phyloP scores from a whole-genome alignment of 2,888 invertebrate genomes.

The Synanthedon tipuliformis region DNA sequence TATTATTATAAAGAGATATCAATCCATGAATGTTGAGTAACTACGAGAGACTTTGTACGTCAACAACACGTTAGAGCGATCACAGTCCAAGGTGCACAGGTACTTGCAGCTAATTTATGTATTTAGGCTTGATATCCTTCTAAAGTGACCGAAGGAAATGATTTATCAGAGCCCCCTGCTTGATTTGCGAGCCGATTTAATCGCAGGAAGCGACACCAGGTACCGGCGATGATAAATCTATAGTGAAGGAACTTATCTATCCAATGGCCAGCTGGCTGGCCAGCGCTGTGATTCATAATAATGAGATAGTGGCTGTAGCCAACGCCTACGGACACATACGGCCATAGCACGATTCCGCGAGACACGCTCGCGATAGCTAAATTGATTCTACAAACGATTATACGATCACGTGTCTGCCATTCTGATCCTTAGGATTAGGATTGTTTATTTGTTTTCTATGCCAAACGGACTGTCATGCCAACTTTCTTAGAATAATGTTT shows the following conservation, averaged over 20 bases:
- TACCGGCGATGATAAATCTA: conserved; percentile 32
- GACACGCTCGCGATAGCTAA: not conserved
- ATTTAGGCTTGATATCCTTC: conserved; percentile 10
- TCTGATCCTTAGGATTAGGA: too few species aligned
- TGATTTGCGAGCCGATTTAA: conserved; percentile 60
- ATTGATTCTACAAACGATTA: not conserved
- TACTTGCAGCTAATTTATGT: not conserved
- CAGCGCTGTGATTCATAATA: conserved; percentile 51
- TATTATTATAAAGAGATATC: too few species aligned
- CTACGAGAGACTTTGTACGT: too few species aligned
- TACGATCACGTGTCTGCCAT: not conserved
- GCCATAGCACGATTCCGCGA: not conserved
- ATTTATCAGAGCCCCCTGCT: conserved; percentile 49
- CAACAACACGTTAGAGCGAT: too few species aligned
- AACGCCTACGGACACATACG: not conserved
- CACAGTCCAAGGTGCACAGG: too few species aligned
- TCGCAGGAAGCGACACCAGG: conserved; percentile 56
- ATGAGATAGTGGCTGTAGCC: conserved; percentile 21
- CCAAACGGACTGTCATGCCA: too few species aligned
- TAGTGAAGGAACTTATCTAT: conserved; percentile 59
- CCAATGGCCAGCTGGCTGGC: conserved; percentile 22
- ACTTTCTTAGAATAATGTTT: too few species aligned
- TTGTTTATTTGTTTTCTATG: too few species aligned
- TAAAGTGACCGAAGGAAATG: conserved; percentile 40
- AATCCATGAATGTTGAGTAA: too few species aligned